These are phyloP conservation scores for Aphis gossypii DNA, from an alignment of 1,140 invertebrate genomes.

Conservation along the genomic window DNA sequence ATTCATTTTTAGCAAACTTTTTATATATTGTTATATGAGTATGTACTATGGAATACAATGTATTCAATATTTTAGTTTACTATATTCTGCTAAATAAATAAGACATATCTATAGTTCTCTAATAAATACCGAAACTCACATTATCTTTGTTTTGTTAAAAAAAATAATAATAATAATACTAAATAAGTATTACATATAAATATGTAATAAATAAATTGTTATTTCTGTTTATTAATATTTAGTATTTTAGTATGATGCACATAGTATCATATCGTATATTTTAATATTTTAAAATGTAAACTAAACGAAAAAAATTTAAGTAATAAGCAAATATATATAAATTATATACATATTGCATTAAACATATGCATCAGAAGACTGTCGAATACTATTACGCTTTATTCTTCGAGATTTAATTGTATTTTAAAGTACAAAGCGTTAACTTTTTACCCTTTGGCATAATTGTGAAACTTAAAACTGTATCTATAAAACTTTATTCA, in stretches of 20 bases:
- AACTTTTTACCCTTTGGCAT: conserved; percentile 23
- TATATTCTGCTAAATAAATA: neutral
- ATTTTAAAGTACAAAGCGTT: neutral
- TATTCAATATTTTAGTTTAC: neutral
- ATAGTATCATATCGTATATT: neutral
- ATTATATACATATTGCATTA: no score
- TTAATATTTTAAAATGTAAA: neutral
- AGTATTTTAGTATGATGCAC: neutral
- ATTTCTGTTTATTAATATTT: neutral
- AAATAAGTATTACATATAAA: no score
- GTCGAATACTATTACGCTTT: neutral
- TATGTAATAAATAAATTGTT: neutral
- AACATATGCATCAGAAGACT: neutral
- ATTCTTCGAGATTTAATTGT: neutral
- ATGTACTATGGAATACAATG: neutral
- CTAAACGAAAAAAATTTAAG: neutral
- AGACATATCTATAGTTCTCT: neutral
- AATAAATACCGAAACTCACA: neutral
- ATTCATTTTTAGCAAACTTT: neutral
- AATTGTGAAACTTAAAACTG: neutral
- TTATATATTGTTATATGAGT: neutral
- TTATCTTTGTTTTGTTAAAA: neutral
- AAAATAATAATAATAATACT: neutral
- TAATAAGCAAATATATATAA: no score
- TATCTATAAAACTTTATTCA: neutral